Evolutionary conservation across 2,888 invertebrate species (phyloP), one percentile per base, ranked within the genome.

Genomic region (Xestoiulus laeticollis): DNA sequence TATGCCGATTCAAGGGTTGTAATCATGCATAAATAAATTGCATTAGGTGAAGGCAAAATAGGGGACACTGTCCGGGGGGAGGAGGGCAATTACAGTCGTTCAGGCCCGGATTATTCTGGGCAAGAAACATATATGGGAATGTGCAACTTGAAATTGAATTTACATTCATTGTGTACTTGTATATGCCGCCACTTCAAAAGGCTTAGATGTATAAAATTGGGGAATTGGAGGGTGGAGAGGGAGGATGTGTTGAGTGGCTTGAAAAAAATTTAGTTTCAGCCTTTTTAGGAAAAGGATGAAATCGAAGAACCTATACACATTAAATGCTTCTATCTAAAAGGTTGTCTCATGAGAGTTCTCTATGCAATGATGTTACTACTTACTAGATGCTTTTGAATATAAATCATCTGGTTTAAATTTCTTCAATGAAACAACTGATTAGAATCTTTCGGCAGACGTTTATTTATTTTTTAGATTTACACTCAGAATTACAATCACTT

Each of bases 11-110:
- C n/a, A 85, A 85, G 22, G 44, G 43, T 85, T 38, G 85, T 85
- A 85, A 85, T 85, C 85, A 85, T 85, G 85, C 85, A 85, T 85
- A 38, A 43, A 85, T 44, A 85, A 44, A 85, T 85, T 85, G 85
- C 44, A 85, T 85, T 85, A 85, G 33, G 85, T 26, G 19, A 38
- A 22, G 44, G 44, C n/a, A 85, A 85, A 44, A 85, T 85, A 44
- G 44, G 44, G 85, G 44, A 48, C 22, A 85, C n/a, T 4, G 33
- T 33, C 4, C 14, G 26, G 30, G 78, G 78, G 78, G 30, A 78
- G 78, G 78, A 30, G 78, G 30, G 78, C 78, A 78, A 78, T 30
- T 78, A 78, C 78, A 78, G 78, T 78, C 78, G 78, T 14, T 78
- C 78, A 78, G 30, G 30, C 78, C 78, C 78, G 12, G 30, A 30